phyloP scores from a whole-genome alignment of 2,888 invertebrate species.

The Ctenicera cuprea region DNA sequence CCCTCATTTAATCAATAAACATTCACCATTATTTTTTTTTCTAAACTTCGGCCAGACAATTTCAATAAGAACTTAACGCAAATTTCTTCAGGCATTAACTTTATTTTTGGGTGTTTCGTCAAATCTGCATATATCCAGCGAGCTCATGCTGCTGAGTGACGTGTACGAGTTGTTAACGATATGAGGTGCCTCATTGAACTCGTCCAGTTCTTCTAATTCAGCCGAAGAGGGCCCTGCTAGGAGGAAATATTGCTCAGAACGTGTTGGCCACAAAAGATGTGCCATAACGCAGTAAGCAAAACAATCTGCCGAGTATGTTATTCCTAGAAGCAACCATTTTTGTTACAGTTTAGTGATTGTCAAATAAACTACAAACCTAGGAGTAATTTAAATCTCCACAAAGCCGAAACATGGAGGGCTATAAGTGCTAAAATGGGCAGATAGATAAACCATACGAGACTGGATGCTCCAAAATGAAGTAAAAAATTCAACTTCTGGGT shows the following conservation, averaged over 20 bases:
- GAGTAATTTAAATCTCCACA: constrained; percentile 96
- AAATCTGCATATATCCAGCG: constrained; percentile 66
- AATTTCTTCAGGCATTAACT: constrained; percentile 54
- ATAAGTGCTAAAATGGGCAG: constrained; percentile 95
- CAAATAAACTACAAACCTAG: constrained; percentile 78
- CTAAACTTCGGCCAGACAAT: background rate
- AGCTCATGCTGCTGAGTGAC: constrained; percentile 68
- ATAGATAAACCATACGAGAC: constrained; percentile 98
- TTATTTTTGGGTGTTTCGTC: constrained; percentile 65
- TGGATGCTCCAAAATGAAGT: constrained; percentile 97
- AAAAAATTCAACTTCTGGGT: constrained; percentile 93
- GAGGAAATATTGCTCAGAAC: constrained; percentile 93
- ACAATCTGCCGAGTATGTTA: constrained; percentile 96
- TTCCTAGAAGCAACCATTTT: constrained; percentile 78
- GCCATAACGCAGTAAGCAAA: constrained; percentile 96
- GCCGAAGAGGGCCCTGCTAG: constrained; percentile 83
- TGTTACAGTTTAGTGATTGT: constrained; percentile 32
- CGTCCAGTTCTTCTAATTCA: constrained; percentile 89
- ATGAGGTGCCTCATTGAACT: constrained; percentile 94
- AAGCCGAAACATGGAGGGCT: constrained; percentile 92
- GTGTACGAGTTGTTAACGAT: constrained; percentile 79
- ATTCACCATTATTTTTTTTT: too few relatives aligned
- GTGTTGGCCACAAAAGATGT: constrained; percentile 95
- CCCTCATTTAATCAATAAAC: too few relatives aligned
- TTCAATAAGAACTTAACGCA: background rate